A percentile compares a stretch with the other conserved stretches of the same genome.
These are phyloP conservation scores for Microcebus lehilahytsara DNA, from an alignment of 2,113 vertebrate genomes.

Conservation along the genomic window DNA sequence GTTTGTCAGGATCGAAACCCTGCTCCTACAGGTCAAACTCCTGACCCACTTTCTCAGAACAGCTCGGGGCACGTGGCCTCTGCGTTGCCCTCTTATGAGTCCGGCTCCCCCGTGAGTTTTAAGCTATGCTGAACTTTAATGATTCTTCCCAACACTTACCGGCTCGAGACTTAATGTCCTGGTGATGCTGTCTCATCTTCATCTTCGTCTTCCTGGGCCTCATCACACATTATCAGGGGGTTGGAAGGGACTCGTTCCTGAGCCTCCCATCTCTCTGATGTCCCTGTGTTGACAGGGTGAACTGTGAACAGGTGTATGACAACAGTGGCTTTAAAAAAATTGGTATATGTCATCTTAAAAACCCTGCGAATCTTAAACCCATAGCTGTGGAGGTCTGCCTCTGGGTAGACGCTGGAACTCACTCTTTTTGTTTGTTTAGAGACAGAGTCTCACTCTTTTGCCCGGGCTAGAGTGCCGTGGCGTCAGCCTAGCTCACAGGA, in stretches of 20 bases:
- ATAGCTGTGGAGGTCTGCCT: neutral
- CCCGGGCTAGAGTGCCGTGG: no score
- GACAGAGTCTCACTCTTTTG: no score
- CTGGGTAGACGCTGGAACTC: neutral
- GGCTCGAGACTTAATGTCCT: neutral
- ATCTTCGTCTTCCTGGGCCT: accelerated
- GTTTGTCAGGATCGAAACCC: neutral
- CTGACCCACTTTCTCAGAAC: accelerated
- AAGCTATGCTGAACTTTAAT: neutral
- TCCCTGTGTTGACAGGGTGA: neutral
- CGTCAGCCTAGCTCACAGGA: no score
- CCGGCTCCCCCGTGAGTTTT: neutral
- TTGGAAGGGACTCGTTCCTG: neutral
- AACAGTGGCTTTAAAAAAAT: neutral
- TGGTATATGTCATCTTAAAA: neutral
- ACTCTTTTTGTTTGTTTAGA: no score
- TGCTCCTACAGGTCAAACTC: neutral
- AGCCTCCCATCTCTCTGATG: neutral
- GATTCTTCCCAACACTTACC: neutral
- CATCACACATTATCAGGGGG: neutral
- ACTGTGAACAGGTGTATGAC: neutral
- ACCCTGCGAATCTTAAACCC: neutral
- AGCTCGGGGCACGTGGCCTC: neutral
- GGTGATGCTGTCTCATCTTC: neutral
- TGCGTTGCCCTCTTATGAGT: neutral